Evolutionary conservation across 2,888 invertebrate species (phyloP), one percentile per base, ranked within the genome.

Genomic region (Agrypnus murinus): DNA sequence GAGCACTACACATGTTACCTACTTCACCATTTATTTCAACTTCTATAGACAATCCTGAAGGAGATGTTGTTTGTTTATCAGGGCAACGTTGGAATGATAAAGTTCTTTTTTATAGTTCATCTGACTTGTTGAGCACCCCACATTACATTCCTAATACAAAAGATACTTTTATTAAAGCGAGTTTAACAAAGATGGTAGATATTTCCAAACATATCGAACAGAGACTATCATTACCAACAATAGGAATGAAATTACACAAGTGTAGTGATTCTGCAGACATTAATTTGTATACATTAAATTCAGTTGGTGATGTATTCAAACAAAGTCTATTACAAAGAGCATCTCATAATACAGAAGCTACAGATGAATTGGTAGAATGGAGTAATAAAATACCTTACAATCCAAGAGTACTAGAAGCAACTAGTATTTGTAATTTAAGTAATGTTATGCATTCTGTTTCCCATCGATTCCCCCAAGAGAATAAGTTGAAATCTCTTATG

Each of bases 281-380:
- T 36, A 8, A 1, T 12, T 43, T 71, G 12, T 66, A 38, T 12
- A 71, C 71, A 17, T 48, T 34, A 57, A 71, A 63, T 67, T 15
- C 66, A 0, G 45, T 63, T 14, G 71, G 71, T 14, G 71, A 71
- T 58, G 50, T 71, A 9, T 71, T 71, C 36, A 25, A 71, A 53
- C 71, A 71, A 43, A 63, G 25, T 15, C 0, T 71, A 9, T 34
- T 31, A n/a, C 17, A 34, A 14, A 43, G 8, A 1, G 9, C 38
- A 40, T 31, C 32, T 9, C n/a, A 25, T 10, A 12, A 32, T 31
- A 43, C 1, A 14, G 19, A 46, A 14, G 34, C 46, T 7, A 10
- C 36, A 31, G 17, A 68, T 32, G 40, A 7, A 36, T 46, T 68
- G 25, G n/a, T 10, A 10, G 38, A 62, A 8, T 68, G 68, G 68